Evolutionary conservation across 2,888 invertebrate genomes (phyloP), one percentile per base, ranked within the genome.

Genomic region (Lasioglossum malachurum): DNA sequence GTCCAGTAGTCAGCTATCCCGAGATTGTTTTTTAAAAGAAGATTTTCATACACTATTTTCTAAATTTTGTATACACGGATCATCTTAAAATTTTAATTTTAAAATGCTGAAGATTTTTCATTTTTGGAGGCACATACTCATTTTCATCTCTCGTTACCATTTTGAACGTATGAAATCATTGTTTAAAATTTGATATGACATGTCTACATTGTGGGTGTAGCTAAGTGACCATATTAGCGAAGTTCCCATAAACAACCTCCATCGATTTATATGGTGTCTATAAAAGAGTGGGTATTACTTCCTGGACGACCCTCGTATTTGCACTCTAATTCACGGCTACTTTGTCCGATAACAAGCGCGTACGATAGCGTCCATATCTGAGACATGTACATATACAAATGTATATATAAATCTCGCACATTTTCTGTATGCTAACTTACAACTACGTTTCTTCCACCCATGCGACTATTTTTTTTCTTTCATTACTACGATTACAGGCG

Each of bases 401-500:
- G 23, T 46, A 77, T 44, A 31, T 35, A 35, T 19, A 67, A 67
- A 75, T 76, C 46, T 35, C 14, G 46, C 64, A 60, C 67, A 10
- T 67, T 77, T 46, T 35, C n/a, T 77, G 27, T 7, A 46, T 46
- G 4, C 14, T 16, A 67, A 46, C 35, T 35, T 12, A 19, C 76
- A 67, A 31, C 16, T 35, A 44, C 35, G 38, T 41, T 57, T 75
- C 31, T 0, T 64, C 64, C 31, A 44, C 27, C 23, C 60, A 76
- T 27, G 38, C n/a, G 71, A 41, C 31, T 10, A 60, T 27, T 31
- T n/a, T 31, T 75, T 31, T 64, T 31, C 10, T 46, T 46, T 53
- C 41, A 12, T 41, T 46, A 49, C 31, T 19, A 64, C 19, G 31
- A 69, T 77, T 69, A 46, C 44, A 64, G 75, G 75, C 75, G 41